Base-by-base conservation (phyloP, 2,888 invertebrate species). In the Drosophila atripex region DNA sequence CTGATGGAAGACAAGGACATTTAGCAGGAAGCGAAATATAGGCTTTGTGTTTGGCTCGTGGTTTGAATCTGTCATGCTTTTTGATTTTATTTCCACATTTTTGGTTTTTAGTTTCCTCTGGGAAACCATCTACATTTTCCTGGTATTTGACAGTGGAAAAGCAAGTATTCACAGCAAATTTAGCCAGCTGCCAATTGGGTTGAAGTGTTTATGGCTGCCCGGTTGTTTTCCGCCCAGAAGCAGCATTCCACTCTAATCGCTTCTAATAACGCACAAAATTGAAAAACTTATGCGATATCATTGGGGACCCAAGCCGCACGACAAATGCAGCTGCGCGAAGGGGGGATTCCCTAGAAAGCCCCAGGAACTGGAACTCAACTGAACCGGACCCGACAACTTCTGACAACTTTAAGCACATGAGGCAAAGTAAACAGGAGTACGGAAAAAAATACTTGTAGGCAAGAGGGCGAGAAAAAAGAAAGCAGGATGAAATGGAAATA, bases 241-340 rank as follows among this genome's bases (percentile, higher is more conserved):
- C 61, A 30, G 47, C 54, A 53, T 55, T 59, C 41, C 21, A 25
- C 86, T 88, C 89, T 90, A 90, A 90, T 90, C 90, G 88, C 89
- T 90, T 89, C 90, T 88, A 90, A 90, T 90, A 90, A 90, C 86
- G 88, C 88, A 87, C 83, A 80, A 89, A 88, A 89, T 89, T 89
- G 89, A 88, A 89, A 88, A 90, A 90, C 89, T 90, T 90, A 87
- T 89, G 88, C 88, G 80, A 86, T 89, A 82, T 86, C 88, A 84
- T 83, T 79, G 84, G 88, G 86, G 84, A 88, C 82, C 84, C 78
- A 77, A 74, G 79, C 71, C 70, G 74, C 75, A 77, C 85, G 76
- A 80, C 88, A 85, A 87, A 73, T 85, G 79, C 87, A 85, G 85
- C 77, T 71, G 73, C 57, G 65, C 54, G 16, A 11, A 35, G 25